A percentile compares a stretch with the other conserved stretches of the same genome.
These are phyloP conservation scores for Fabriciana adippe DNA, from an alignment of 2,888 invertebrate genomes.

Conservation along the genomic window DNA sequence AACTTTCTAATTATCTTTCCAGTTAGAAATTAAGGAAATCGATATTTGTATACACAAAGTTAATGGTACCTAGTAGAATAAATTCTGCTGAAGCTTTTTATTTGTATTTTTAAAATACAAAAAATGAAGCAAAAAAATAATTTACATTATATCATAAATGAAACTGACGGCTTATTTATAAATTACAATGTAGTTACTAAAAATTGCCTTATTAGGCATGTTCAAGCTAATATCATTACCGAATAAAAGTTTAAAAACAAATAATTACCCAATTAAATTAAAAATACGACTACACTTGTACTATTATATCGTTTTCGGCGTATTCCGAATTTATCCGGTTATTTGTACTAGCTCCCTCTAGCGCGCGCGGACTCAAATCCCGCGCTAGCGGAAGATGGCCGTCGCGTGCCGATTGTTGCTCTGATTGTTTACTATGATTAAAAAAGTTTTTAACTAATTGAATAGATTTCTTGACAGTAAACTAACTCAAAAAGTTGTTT, in stretches of 20 bases:
- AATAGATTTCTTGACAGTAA: slow-evolving; percentile 51
- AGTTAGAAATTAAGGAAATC: no score
- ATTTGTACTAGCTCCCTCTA: slow-evolving; percentile 58
- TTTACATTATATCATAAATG: no score
- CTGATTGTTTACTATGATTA: slow-evolving; percentile 73
- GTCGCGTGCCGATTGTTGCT: slow-evolving; percentile 76
- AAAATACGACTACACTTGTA: slow-evolving; percentile 7
- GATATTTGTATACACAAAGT: no score
- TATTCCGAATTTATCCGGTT: slow-evolving; percentile 12
- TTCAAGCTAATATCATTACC: neutral
- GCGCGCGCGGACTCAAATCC: slow-evolving; percentile 62
- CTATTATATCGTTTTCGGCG: neutral
- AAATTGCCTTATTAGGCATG: no score
- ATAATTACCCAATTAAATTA: neutral
- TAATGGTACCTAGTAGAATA: no score
- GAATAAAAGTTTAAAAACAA: slow-evolving; percentile 1
- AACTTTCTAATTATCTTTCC: no score
- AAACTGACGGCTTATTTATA: no score
- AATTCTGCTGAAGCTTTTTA: no score
- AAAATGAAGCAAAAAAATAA: no score
- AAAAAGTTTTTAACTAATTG: slow-evolving; percentile 67
- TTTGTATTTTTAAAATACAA: no score
- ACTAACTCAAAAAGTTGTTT: slow-evolving; percentile 55
- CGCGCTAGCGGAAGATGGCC: slow-evolving; percentile 79
- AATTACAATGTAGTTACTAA: no score